Percentiles rank a stretch among this genome's conserved stretches.
These are phyloP conservation scores for Acipenser oxyrinchus DNA, from an alignment of 2,797 vertebrate species.

Conservation along the genomic window DNA sequence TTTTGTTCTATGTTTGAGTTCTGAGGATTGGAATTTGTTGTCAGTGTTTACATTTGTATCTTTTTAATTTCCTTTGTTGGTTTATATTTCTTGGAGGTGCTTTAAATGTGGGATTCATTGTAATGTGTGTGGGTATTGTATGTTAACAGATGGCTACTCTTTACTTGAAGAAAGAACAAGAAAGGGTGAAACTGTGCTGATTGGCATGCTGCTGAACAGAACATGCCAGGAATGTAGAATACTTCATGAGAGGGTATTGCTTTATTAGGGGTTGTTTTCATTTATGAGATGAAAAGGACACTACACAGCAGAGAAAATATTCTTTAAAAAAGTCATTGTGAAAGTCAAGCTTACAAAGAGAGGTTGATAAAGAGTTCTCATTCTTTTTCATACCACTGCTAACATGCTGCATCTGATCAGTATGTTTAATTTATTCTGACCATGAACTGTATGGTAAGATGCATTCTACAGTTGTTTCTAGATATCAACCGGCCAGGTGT, in stretches of 20 bases:
- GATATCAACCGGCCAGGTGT: too few species aligned
- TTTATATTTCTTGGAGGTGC: constrained; percentile 26
- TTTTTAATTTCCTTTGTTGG: constrained; percentile 26
- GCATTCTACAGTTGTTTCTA: too few species aligned
- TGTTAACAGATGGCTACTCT: constrained; percentile 28
- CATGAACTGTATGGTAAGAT: too few species aligned
- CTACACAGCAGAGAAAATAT: constrained; percentile 21
- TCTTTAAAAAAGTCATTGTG: too few species aligned
- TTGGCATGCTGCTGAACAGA: constrained; percentile 31
- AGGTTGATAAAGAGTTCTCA: too few species aligned
- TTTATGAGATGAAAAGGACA: constrained; percentile 22
- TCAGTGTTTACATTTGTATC: constrained; percentile 22
- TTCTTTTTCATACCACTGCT: too few species aligned
- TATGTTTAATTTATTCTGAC: too few species aligned
- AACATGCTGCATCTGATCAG: too few species aligned
- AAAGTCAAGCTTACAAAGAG: too few species aligned
- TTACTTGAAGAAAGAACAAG: constrained; percentile 21
- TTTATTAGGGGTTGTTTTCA: constrained; percentile 28
- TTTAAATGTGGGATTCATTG: constrained; percentile 6
- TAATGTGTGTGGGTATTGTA: constrained; percentile 27
- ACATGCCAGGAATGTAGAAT: constrained; percentile 33
- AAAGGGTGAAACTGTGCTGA: constrained; percentile 18
- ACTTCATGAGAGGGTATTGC: constrained; percentile 29
- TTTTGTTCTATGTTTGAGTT: constrained; percentile 20
- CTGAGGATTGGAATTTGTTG: constrained; percentile 13